These are phyloP conservation scores for Drosophila emarginata DNA, from an alignment of 2,888 invertebrate genomes.

Conservation along the genomic window DNA sequence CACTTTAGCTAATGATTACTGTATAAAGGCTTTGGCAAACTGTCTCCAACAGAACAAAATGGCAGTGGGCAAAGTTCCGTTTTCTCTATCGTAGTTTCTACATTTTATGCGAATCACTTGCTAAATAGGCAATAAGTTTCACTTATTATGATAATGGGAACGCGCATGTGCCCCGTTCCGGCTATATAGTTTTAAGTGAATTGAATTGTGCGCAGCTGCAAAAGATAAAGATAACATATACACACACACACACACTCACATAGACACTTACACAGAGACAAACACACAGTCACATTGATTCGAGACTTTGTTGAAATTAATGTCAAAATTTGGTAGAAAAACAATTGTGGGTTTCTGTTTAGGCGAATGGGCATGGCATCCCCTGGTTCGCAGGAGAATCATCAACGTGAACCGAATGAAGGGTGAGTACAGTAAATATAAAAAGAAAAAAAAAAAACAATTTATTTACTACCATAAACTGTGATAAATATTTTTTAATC, in stretches of 20 bases:
- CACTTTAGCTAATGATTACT: not conserved
- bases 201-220: conserved; percentile 57
- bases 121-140: conserved; percentile 64
- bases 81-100: conserved; percentile 26
- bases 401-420: not conserved
- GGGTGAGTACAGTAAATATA: conserved; percentile 52
- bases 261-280: not conserved
- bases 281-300: not conserved
- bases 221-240: conserved; percentile 4
- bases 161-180: conserved; percentile 55
- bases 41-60: not conserved
- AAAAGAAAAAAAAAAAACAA: no score
- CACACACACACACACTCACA: not conserved
- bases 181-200: conserved; percentile 57
- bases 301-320: conserved; percentile 55
- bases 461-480: no score
- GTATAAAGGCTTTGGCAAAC: not conserved
- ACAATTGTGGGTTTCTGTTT: not conserved
- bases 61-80: not conserved
- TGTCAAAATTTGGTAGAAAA: conserved; percentile 64
- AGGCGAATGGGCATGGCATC: conserved; percentile 14
- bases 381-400: not conserved
- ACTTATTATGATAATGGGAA: conserved; percentile 64
- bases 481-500: no score
- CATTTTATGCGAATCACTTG: conserved; percentile 47